These are phyloP conservation scores for Brachionus plicatilis DNA, from an alignment of 1,140 invertebrate genomes.

Conservation along the genomic window DNA sequence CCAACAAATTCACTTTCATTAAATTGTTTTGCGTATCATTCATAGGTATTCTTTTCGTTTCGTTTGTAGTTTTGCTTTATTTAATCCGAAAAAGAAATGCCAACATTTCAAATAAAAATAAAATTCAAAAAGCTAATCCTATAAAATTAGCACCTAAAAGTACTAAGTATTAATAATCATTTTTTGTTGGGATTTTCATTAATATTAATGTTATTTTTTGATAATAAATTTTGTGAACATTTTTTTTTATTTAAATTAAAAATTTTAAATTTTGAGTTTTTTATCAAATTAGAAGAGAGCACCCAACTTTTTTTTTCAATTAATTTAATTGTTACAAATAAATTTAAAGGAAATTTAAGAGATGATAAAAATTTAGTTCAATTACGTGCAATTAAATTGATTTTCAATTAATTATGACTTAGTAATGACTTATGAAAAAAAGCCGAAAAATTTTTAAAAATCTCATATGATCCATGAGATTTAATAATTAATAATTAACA, in stretches of 20 bases:
- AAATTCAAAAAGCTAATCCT: background rate
- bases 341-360: too few relatives aligned
- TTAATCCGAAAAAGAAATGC: background rate
- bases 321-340: too few relatives aligned
- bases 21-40: conserved; percentile 1
- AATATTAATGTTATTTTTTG: background rate
- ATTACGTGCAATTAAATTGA: too few relatives aligned
- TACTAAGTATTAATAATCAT: background rate
- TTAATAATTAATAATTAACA: too few relatives aligned
- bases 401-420: too few relatives aligned
- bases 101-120: background rate
- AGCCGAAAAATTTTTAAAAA: too few relatives aligned
- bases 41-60: background rate
- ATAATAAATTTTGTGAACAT: background rate
- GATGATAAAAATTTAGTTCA: too few relatives aligned
- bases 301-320: too few relatives aligned
- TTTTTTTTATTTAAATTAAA: background rate
- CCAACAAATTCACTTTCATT: background rate
- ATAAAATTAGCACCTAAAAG: background rate
- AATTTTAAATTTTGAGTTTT: background rate
- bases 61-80: background rate
- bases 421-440: too few relatives aligned
- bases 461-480: too few relatives aligned
- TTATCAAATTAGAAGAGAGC: background rate
- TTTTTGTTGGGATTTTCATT: background rate